Conservation (phyloP, 2,113 vertebrate genomes). For the Cyanoderma ruficeps region DNA sequence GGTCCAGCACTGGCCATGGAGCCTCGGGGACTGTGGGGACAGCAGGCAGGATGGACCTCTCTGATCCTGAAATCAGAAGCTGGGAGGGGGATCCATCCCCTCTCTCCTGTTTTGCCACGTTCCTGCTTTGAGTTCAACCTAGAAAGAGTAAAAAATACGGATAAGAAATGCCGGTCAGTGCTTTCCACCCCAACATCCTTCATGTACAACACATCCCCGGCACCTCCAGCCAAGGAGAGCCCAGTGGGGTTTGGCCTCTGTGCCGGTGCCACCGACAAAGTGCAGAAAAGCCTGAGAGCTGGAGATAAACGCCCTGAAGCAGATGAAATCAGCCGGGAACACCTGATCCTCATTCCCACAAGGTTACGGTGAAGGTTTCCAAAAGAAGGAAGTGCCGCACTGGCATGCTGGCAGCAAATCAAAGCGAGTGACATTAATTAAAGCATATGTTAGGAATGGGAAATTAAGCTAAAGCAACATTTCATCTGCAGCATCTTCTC, state of each 20-base stretch:
- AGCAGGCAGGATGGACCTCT: not conserved
- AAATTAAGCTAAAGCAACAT: constrained; percentile 64
- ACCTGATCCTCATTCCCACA: constrained; percentile 53
- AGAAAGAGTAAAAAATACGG: not conserved
- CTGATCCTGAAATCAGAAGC: not conserved
- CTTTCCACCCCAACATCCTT: not conserved
- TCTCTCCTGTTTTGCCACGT: not conserved
- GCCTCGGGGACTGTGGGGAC: not conserved
- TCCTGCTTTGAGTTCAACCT: not conserved
- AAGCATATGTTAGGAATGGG: constrained; percentile 54
- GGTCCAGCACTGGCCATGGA: not conserved
- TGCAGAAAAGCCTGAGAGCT: not conserved
- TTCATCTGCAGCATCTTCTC: constrained; percentile 26
- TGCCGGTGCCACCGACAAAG: not conserved
- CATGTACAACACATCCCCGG: not conserved
- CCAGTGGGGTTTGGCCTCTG: not conserved
- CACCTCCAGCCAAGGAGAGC: not conserved
- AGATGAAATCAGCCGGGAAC: not conserved
- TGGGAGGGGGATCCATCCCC: rapidly evolving
- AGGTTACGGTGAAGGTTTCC: constrained; percentile 20
- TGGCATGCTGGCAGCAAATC: constrained; percentile 66
- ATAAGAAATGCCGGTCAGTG: not conserved
- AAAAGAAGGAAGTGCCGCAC: constrained; percentile 32
- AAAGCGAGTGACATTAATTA: constrained; percentile 65
- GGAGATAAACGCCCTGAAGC: not conserved